These are phyloP conservation scores for Pocillopora meandrina DNA, from an alignment of 92 coral and sea anemone genomes.

Conservation along the genomic window DNA sequence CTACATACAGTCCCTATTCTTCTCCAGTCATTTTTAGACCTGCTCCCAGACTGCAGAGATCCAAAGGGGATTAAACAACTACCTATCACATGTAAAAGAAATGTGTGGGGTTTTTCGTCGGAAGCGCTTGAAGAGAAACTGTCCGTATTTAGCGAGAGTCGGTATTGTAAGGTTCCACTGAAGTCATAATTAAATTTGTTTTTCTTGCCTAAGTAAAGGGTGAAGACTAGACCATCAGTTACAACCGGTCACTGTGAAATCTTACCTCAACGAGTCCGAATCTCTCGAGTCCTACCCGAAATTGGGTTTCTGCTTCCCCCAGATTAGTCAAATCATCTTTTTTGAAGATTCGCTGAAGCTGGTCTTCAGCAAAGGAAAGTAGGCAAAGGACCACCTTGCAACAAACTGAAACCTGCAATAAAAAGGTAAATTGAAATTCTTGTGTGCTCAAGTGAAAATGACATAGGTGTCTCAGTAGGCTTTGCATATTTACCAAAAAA, in stretches of 20 bases:
- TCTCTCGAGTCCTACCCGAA: not conserved
- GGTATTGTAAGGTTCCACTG: too few species aligned
- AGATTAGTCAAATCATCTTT: not conserved
- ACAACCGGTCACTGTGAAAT: not conserved
- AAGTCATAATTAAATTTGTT: too few species aligned
- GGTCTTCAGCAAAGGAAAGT: conserved; percentile 27
- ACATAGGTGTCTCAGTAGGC: too few species aligned
- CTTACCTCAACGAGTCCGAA: conserved; percentile 24
- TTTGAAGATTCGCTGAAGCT: conserved; percentile 30
- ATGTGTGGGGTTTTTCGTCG: too few species aligned
- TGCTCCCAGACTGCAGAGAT: not conserved
- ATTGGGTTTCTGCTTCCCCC: conserved; percentile 23
- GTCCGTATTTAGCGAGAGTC: too few species aligned
- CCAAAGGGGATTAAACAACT: not conserved
- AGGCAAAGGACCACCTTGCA: conserved; percentile 46
- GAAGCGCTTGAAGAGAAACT: too few species aligned
- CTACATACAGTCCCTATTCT: too few species aligned
- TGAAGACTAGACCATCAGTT: too few species aligned
- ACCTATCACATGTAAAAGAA: not conserved
- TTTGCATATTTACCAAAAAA: too few species aligned
- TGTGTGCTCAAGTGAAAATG: not conserved
- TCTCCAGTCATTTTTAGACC: not conserved
- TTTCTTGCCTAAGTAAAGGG: too few species aligned
- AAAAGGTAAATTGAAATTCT: not conserved
- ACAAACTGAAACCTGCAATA: conserved; percentile 31